These are phyloP conservation scores for Schrankia costaestrigalis DNA, from an alignment of 2,888 invertebrate species.

Conservation along the genomic window DNA sequence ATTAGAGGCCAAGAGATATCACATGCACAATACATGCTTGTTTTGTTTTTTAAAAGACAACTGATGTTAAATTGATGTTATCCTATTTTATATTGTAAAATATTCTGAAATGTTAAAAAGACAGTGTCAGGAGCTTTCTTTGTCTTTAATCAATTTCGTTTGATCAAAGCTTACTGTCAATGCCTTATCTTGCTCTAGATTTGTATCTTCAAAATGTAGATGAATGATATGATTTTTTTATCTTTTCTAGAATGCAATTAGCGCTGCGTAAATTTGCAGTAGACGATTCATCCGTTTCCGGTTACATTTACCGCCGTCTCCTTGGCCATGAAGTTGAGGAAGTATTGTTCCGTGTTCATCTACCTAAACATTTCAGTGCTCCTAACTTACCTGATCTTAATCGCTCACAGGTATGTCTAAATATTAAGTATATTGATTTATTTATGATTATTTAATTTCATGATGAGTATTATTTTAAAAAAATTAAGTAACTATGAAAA, in stretches of 20 bases:
- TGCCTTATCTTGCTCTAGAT: background rate
- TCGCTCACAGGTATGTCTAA: constrained; percentile 88
- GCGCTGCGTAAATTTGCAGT: constrained; percentile 97
- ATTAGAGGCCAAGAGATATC: no score
- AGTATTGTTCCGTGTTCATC: constrained; percentile 92
- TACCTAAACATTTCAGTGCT: constrained; percentile 98
- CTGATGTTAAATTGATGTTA: no score
- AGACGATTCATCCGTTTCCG: constrained; percentile 97
- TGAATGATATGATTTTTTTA: background rate
- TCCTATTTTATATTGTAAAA: no score
- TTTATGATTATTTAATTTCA: no score
- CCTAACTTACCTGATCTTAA: constrained; percentile 98
- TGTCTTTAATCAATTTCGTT: no score
- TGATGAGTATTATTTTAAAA: no score
- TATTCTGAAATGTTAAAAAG: no score
- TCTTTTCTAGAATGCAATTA: constrained; percentile 90
- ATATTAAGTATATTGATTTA: background rate
- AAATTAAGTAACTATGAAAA: no score
- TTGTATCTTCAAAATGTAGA: background rate
- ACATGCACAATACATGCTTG: no score
- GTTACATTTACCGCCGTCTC: constrained; percentile 98
- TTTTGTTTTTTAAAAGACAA: no score
- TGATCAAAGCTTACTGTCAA: background rate
- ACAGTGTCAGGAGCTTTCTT: no score
- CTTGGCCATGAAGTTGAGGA: constrained; percentile 97